Percentiles rank a stretch among this genome's conserved stretches.
phyloP scores from a whole-genome alignment of 2,113 vertebrate genomes.

The Siniperca knerii region DNA sequence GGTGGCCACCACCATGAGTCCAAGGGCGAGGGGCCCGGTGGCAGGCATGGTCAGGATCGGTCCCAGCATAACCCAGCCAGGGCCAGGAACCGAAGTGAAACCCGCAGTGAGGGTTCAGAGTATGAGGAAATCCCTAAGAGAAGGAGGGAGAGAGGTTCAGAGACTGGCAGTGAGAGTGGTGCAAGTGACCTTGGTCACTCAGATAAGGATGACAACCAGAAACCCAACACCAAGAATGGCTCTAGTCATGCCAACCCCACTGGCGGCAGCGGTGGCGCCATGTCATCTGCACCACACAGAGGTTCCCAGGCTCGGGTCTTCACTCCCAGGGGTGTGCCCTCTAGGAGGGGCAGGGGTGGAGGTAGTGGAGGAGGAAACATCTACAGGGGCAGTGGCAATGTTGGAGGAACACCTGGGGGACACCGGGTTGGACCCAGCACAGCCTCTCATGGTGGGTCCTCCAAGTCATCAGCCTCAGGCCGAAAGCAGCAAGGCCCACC shows the following conservation, averaged over 20 bases:
- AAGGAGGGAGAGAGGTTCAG: slow-evolving; percentile 91
- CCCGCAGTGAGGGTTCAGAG: slow-evolving; percentile 92
- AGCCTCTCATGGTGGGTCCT: slow-evolving; percentile 76
- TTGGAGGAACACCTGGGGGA: slow-evolving; percentile 74
- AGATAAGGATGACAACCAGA: slow-evolving; percentile 89
- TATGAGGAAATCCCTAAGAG: slow-evolving; percentile 95
- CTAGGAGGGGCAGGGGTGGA: slow-evolving; percentile 90
- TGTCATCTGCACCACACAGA: slow-evolving; percentile 76
- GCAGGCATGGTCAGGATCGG: slow-evolving; percentile 71
- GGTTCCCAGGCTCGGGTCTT: slow-evolving; percentile 89
- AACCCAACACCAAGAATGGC: slow-evolving; percentile 78
- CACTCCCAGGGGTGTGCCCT: slow-evolving; percentile 92
- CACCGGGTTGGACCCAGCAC: slow-evolving; percentile 77
- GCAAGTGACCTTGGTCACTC: slow-evolving; percentile 88
- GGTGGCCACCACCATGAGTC: slow-evolving; percentile 83
- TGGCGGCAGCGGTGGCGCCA: slow-evolving; percentile 27
- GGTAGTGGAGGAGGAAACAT: slow-evolving; percentile 79
- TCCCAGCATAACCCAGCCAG: slow-evolving; percentile 82
- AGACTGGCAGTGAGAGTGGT: slow-evolving; percentile 92
- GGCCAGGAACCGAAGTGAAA: slow-evolving; percentile 91
- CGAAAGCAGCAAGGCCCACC: slow-evolving; percentile 80
- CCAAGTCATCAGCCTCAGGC: slow-evolving; percentile 72
- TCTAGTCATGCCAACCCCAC: slow-evolving; percentile 60
- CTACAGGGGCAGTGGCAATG: slow-evolving; percentile 74
- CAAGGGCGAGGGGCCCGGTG: slow-evolving; percentile 80